These are phyloP conservation scores for Hypocryptadius cinnamomeus DNA, from an alignment of 2,113 vertebrate species.

Conservation along the genomic window DNA sequence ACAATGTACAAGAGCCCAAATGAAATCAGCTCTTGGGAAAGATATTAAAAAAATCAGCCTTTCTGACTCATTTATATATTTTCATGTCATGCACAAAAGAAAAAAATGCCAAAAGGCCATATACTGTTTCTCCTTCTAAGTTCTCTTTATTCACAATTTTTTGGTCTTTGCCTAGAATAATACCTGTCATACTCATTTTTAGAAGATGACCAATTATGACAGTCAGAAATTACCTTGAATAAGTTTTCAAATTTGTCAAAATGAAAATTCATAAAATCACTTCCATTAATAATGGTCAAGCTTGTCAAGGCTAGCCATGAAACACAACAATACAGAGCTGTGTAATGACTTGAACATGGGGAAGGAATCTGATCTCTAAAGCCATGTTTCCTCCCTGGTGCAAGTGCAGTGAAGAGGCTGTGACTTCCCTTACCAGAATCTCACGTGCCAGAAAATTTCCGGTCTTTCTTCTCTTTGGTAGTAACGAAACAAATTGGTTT, in stretches of 20 bases:
- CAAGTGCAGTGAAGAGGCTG: background rate
- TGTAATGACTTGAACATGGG: background rate
- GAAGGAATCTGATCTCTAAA: background rate
- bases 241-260: background rate
- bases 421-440: background rate
- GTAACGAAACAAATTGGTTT: accelerated
- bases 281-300: background rate
- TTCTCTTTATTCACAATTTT: background rate
- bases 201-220: background rate
- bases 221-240: background rate
- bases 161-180: background rate
- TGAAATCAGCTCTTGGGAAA: background rate
- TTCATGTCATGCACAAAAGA: background rate
- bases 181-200: background rate
- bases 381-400: background rate
- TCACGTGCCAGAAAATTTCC: background rate
- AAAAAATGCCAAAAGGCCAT: background rate
- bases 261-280: background rate
- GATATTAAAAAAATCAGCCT: background rate
- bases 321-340: background rate
- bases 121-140: background rate
- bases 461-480: background rate
- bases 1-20: background rate
- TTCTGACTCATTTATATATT: background rate
- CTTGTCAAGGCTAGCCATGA: background rate